A percentile compares a stretch with the other conserved stretches of the same genome.
Evolutionary conservation across 2,888 invertebrate genomes (phyloP).

Genomic region (Ypsolopha sequella): DNA sequence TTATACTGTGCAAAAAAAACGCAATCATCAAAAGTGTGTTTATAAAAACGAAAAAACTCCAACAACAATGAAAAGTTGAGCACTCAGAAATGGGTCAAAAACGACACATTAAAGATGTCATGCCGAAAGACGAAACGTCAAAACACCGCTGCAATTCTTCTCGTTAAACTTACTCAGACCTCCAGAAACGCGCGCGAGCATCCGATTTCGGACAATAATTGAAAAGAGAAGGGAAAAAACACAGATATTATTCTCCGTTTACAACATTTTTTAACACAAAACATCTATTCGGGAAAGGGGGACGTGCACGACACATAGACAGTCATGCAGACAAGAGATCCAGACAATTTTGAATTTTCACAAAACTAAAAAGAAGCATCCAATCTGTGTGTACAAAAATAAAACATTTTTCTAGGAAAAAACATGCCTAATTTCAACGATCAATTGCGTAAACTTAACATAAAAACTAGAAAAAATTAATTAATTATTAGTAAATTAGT

Average conservation of each 20-base stretch:
- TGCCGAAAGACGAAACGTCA: neutral
- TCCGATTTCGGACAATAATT: slow-evolving; percentile 66
- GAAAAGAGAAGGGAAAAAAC: slow-evolving; percentile 36
- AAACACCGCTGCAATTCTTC: neutral
- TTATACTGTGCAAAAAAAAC: too few species aligned
- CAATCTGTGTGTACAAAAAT: slow-evolving; percentile 15
- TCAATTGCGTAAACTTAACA: slow-evolving; percentile 14
- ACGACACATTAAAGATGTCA: too few species aligned
- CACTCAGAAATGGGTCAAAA: too few species aligned
- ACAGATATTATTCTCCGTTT: slow-evolving; percentile 54
- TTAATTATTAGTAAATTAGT: neutral
- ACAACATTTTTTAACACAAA: slow-evolving; percentile 11
- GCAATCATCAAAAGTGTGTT: too few species aligned
- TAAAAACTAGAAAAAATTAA: slow-evolving; percentile 9
- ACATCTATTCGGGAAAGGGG: slow-evolving; percentile 14
- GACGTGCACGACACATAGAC: slow-evolving; percentile 28
- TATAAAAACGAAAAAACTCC: too few species aligned
- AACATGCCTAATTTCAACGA: slow-evolving; percentile 22
- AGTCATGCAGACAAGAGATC: slow-evolving; percentile 23
- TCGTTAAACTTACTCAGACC: slow-evolving; percentile 56
- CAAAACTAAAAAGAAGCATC: slow-evolving; percentile 15
- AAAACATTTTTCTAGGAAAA: slow-evolving; percentile 19
- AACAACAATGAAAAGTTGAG: too few species aligned
- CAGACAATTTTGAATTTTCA: slow-evolving; percentile 15
- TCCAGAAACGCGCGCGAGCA: slow-evolving; percentile 61